phyloP scores from a whole-genome alignment of 2,113 vertebrate species.

The Turdus rufiventris region DNA sequence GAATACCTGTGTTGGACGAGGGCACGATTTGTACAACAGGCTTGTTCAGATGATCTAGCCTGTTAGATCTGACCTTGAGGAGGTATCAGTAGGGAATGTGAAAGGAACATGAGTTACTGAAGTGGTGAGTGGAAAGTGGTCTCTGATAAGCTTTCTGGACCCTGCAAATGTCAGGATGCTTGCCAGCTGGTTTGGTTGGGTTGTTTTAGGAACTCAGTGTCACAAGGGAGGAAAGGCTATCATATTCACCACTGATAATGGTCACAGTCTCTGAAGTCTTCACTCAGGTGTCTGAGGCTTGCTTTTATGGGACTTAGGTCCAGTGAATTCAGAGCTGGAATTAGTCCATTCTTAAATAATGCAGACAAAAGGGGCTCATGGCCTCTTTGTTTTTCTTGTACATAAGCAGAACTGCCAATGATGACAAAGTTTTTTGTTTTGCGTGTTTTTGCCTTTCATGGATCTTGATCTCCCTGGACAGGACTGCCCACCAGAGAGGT shows the following conservation, averaged over 20 bases:
- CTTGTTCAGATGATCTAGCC: not conserved
- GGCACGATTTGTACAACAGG: not conserved
- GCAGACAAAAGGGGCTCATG: not conserved
- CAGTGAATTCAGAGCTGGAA: not conserved
- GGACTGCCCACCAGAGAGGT: not conserved
- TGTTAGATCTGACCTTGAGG: slow-evolving; percentile 4
- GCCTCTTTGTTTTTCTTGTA: not conserved
- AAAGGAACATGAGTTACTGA: not conserved
- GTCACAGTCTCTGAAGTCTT: not conserved
- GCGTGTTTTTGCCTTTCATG: fast-evolving
- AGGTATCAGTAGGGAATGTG: not conserved
- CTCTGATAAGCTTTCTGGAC: slow-evolving; percentile 21
- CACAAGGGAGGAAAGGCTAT: not conserved
- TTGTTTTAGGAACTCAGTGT: slow-evolving; percentile 1
- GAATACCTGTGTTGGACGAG: not conserved
- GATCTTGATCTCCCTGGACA: not conserved
- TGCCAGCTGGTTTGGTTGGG: not conserved
- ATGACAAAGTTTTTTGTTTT: not conserved
- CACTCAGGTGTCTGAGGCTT: not conserved
- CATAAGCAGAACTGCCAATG: not conserved
- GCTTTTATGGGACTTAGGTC: not conserved
- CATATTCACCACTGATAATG: not conserved
- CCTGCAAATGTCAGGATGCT: not conserved
- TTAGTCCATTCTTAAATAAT: not conserved
- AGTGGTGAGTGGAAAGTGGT: slow-evolving; percentile 26